Evolutionary conservation across 1,140 invertebrate genomes (phyloP), one percentile per base, ranked within the genome.

Genomic region (Dolichoris vasculosae): DNA sequence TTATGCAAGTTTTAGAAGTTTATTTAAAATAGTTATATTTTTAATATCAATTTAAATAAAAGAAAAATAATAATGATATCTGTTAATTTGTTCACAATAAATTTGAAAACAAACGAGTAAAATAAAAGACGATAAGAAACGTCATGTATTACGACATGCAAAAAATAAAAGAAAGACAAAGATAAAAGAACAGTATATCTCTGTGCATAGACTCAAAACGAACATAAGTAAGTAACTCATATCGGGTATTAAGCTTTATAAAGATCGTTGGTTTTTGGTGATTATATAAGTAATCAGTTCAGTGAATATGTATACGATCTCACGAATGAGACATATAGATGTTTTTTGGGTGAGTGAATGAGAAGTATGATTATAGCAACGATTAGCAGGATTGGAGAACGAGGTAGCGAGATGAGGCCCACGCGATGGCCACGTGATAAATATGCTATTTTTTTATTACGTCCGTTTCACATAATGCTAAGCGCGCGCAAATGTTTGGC

Each of bases 401-500:
- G 69, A 43, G 20, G 38, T n/a, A 40, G 15, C 6, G 69, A 43
- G 26, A 73, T 23, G 69, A 71, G 40, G 69, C 7, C 40, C 69
- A 73, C 38, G 69, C 69, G 40, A 43, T 73, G 23, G 35, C 7
- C 69, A 73, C 69, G 69, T 73, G 69, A 71, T 73, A 23, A 73
- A n/a, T 23, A 20, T 43, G 23, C 40, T 38, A 43, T 38, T 6
- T 73, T 43, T n/a, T n/a, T n/a, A n/a, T n/a, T n/a, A 9, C 69
- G 40, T 26, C 3, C 38, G 7, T 43, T 73, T 71, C 35, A 17
- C 20, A 9, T 23, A 55, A 51, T 59, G 6, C 15, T 26, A 40
- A 26, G 30, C 48, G 40, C 9, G 38, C 3, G 43, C 9, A 48
- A 55, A 59, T 9, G 9, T 59, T 59, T 59, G 13, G 48, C 20